Evolutionary conservation across 2,797 vertebrate species (phyloP).

Genomic region (Phrynocephalus guinanensis): DNA sequence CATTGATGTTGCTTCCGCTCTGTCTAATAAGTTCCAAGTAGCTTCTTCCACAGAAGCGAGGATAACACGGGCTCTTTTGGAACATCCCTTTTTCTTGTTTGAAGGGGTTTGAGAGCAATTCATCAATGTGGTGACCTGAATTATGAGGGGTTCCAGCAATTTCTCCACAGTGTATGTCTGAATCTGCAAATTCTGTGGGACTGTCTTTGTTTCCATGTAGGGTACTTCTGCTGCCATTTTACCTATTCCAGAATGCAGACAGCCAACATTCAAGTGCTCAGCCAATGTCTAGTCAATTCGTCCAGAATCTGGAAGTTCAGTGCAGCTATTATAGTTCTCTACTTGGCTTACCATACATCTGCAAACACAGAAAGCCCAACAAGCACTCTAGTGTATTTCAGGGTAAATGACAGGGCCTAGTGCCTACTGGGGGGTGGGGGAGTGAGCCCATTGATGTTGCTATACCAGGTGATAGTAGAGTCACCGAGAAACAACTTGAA

Average conservation of each 20-base stretch:
- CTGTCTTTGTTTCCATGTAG: too few relatives aligned
- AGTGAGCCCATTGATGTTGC: too few relatives aligned
- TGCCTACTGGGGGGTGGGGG: constrained; percentile 75
- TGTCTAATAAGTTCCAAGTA: constrained; percentile 79
- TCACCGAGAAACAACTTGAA: too few relatives aligned
- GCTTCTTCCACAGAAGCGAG: constrained; percentile 81
- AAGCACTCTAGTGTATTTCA: constrained; percentile 79
- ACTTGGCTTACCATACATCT: constrained; percentile 76
- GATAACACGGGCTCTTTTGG: constrained; percentile 79
- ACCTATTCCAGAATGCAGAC: constrained; percentile 77
- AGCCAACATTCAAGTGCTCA: constrained; percentile 74
- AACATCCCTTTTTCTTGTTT: constrained; percentile 79
- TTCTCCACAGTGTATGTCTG: constrained; percentile 29
- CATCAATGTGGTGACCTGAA: constrained; percentile 81
- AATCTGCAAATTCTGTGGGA: constrained; percentile 10
- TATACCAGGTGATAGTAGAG: too few relatives aligned
- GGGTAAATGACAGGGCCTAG: constrained; percentile 78
- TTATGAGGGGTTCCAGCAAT: too few relatives aligned
- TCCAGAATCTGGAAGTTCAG: constrained; percentile 70
- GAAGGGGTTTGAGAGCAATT: constrained; percentile 82
- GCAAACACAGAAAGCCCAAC: constrained; percentile 75
- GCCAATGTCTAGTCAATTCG: constrained; percentile 68
- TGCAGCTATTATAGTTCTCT: constrained; percentile 69
- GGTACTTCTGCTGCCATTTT: constrained; percentile 55
- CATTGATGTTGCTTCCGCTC: constrained; percentile 63